These are phyloP conservation scores for Tribolium castaneum DNA, from an alignment of 1,140 invertebrate species.

Conservation along the genomic window DNA sequence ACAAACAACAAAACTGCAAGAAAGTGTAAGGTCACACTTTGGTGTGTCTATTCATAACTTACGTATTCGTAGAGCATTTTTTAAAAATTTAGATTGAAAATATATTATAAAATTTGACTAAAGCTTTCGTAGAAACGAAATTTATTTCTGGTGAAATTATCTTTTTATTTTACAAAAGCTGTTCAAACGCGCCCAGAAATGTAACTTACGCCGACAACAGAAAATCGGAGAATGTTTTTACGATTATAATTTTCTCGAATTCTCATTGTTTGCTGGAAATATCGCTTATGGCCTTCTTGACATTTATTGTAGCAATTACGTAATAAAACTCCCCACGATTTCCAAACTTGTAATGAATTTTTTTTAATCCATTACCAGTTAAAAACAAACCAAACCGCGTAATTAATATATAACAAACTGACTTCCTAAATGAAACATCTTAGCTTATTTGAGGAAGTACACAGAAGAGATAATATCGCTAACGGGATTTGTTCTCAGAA, in stretches of 20 bases:
- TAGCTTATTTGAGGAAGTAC: no score
- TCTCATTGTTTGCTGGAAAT: background rate
- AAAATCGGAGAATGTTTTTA: background rate
- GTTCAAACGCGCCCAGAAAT: background rate
- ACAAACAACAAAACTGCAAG: background rate
- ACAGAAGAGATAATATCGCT: no score
- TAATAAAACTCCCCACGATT: background rate
- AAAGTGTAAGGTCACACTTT: background rate
- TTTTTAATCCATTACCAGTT: no score
- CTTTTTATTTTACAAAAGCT: background rate
- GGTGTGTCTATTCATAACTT: no score
- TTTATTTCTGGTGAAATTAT: background rate
- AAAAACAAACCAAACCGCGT: no score
- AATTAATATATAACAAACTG: no score
- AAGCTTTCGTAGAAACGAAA: no score
- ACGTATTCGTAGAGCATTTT: no score
- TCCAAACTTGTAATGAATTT: background rate
- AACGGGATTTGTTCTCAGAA: no score
- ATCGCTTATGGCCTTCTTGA: background rate
- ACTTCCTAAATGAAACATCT: no score
- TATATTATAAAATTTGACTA: no score
- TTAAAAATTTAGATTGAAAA: no score
- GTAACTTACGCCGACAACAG: background rate
- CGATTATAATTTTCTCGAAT: constrained; percentile 1
- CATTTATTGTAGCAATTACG: background rate